Percentiles rank a stretch among this genome's conserved stretches.
phyloP scores from a whole-genome alignment of 2,797 vertebrate genomes.

The Tauraco hartlaubi region DNA sequence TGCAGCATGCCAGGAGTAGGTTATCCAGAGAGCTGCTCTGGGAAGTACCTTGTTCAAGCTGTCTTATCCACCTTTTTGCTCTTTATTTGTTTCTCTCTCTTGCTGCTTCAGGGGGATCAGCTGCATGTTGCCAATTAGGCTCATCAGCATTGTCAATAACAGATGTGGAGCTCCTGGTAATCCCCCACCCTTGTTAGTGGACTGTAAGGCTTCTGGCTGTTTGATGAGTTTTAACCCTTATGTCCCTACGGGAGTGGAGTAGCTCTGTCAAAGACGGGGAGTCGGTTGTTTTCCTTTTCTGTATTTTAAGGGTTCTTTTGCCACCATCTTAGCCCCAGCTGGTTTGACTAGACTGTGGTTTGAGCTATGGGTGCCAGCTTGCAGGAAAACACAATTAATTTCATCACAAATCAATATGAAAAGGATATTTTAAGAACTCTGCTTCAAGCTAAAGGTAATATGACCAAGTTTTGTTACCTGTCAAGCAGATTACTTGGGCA shows the following conservation, averaged over 20 bases:
- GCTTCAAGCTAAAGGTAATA: constrained; percentile 59
- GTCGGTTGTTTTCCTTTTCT: background rate
- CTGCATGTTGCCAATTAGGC: constrained; percentile 64
- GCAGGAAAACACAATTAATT: constrained; percentile 62
- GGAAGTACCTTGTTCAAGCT: background rate
- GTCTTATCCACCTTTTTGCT: constrained; percentile 4
- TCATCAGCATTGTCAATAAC: constrained; percentile 73
- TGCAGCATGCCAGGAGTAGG: background rate
- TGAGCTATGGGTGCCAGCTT: background rate
- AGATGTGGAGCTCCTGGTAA: constrained; percentile 65
- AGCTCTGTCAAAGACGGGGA: background rate
- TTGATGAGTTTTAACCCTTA: constrained; percentile 43
- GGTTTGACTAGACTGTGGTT: constrained; percentile 25
- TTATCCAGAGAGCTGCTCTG: background rate
- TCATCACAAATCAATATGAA: constrained; percentile 71
- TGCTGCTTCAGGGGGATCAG: constrained; percentile 63
- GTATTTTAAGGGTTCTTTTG: background rate
- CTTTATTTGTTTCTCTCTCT: constrained; percentile 54
- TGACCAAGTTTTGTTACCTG: constrained; percentile 31
- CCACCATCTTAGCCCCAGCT: background rate
- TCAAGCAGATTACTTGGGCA: constrained; percentile 40
- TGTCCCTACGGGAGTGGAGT: background rate
- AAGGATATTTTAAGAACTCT: constrained; percentile 61
- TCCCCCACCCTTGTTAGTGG: constrained; percentile 50
- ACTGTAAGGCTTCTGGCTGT: constrained; percentile 57